phyloP scores from a whole-genome alignment of 2,797 vertebrate genomes.

The Gadopsis marmoratus region DNA sequence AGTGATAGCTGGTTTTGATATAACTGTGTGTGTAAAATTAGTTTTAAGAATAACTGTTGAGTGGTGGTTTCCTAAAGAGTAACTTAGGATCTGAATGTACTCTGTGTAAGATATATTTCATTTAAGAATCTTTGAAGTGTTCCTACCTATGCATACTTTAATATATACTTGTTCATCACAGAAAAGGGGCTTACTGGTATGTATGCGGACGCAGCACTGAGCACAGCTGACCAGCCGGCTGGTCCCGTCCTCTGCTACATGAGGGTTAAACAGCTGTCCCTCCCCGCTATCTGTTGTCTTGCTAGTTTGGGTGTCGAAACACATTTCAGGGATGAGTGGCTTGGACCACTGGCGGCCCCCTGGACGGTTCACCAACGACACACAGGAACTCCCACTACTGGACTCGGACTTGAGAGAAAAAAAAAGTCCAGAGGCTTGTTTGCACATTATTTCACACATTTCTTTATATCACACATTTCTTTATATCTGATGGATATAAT shows the following conservation, averaged over 20 bases:
- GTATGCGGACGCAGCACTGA: slow-evolving; percentile 93
- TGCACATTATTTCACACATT: background rate
- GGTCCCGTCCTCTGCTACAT: slow-evolving; percentile 92
- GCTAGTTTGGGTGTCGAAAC: slow-evolving; percentile 91
- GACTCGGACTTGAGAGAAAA: slow-evolving; percentile 86
- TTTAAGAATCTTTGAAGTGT: background rate
- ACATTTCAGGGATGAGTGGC: slow-evolving; percentile 98
- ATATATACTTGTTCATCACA: background rate
- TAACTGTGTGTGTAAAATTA: background rate
- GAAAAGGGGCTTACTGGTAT: slow-evolving; percentile 89
- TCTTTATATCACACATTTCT: background rate
- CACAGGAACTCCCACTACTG: slow-evolving; percentile 76
- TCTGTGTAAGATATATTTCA: background rate
- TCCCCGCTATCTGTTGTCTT: slow-evolving; percentile 83
- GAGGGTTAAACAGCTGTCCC: slow-evolving; percentile 91
- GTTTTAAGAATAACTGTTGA: background rate
- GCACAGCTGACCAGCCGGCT: slow-evolving; percentile 92
- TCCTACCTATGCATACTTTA: background rate
- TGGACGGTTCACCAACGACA: slow-evolving; percentile 58
- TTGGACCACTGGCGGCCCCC: slow-evolving; percentile 88
- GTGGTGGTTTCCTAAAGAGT: slow-evolving; percentile 3
- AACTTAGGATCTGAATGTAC: background rate
- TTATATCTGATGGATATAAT: background rate
- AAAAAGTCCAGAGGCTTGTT: background rate
- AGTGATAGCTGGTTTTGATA: background rate